Base-by-base conservation (phyloP, 2,888 invertebrate species). In the Spicauda simplicius region DNA sequence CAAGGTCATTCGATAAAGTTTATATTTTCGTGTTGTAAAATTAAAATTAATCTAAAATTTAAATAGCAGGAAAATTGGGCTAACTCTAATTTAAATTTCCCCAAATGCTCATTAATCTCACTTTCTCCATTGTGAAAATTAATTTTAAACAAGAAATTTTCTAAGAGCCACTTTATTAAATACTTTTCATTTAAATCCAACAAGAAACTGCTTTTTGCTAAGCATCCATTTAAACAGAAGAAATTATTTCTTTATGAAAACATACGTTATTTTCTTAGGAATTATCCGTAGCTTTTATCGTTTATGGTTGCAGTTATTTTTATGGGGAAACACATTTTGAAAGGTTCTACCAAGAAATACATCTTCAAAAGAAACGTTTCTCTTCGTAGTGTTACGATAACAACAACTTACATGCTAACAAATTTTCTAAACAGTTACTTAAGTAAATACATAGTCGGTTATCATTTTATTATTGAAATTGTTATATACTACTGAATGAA, bases 131-230 rank as follows among this genome's bases (percentile, higher is more conserved):
- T 59, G 48, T 33, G 33, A 55, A 60, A 66, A 60, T 66, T 53
- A 60, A 60, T 60, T 71, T 59, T 68, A 60, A 67, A 70, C 65
- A 62, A 56, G 50, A 62, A 64, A 56, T 68, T 64, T 68, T 56
- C 48, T 58, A 16, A 54, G 45, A 59, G 62, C 61, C 63, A 60
- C 66, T 73, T 70, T 68, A 64, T 52, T 65, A 64, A 48, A 68
- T 62, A 68, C 58, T 69, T 65, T 69, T 20, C 45, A 56, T 69
- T 67, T 68, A 54, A 71, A 70, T 69, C 14, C 53, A 59, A 67
- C 69, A 66, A 68, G 61, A 64, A 62, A 69, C 30, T 62, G 56
- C 53, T 69, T 66, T 66, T 61, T 59, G 61, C 52, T 64, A 53
- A 69, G 61, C 52, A 50, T 63, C 55, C 59, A 30, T 67, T 60